phyloP scores from a whole-genome alignment of 2,113 vertebrate species.

The Scytalopus superciliaris region DNA sequence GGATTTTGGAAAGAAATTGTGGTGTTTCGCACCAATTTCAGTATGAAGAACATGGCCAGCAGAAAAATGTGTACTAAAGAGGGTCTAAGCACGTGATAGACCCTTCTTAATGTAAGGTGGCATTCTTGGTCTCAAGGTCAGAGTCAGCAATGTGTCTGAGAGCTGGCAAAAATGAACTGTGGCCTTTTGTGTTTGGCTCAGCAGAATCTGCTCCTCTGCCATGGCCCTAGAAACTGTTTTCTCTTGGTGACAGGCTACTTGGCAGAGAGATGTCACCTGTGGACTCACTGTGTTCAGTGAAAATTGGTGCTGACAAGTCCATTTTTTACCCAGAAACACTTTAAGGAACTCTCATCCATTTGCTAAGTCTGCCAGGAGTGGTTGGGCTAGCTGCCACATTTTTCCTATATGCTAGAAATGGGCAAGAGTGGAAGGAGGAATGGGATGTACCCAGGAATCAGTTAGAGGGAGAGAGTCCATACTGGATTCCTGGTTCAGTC shows the following conservation, averaged over 20 bases:
- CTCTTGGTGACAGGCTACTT: not conserved
- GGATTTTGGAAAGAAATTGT: not conserved
- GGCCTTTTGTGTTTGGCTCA: not conserved
- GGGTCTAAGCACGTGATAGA: not conserved
- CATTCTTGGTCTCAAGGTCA: not conserved
- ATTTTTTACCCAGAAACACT: not conserved
- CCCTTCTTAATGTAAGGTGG: not conserved
- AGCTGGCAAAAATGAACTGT: not conserved
- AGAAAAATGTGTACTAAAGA: not conserved
- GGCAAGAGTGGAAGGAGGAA: not conserved
- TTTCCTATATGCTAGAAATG: not conserved
- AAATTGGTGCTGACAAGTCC: not conserved
- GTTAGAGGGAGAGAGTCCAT: not conserved
- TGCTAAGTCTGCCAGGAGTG: not conserved
- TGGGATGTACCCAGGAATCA: not conserved
- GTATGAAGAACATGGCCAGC: not conserved
- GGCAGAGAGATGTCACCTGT: not conserved
- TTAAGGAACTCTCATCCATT: not conserved
- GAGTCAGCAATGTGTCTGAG: not conserved
- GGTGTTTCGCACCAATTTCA: not conserved
- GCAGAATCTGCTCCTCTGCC: not conserved
- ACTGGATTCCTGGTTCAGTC: not conserved
- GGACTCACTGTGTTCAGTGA: not conserved
- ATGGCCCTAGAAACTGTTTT: not conserved
- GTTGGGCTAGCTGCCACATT: not conserved